Conservation (phyloP, 2,888 invertebrate species). For the Pammene fasciana region DNA sequence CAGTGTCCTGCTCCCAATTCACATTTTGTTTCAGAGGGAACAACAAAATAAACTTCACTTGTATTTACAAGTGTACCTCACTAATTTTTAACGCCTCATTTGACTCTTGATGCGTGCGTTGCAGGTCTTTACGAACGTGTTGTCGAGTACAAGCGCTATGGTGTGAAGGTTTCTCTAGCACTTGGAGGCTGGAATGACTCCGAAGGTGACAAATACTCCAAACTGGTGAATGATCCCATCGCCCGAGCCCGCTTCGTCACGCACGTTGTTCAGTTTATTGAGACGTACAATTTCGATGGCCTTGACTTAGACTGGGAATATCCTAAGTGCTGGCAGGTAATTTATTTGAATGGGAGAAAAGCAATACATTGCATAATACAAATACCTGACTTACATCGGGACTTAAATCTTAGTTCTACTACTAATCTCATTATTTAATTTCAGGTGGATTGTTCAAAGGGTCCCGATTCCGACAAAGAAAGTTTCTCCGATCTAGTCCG, state of each 20-base stretch:
- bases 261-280: slow-evolving; percentile 89
- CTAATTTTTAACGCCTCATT: no score
- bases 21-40: no score
- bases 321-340: slow-evolving; percentile 93
- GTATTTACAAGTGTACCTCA: no score
- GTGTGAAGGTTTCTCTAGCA: slow-evolving; percentile 93
- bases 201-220: slow-evolving; percentile 94
- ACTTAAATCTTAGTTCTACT: no score
- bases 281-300: slow-evolving; percentile 94
- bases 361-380: background rate
- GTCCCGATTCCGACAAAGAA: slow-evolving; percentile 91
- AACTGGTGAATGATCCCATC: slow-evolving; percentile 89
- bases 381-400: no score
- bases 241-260: slow-evolving; percentile 89
- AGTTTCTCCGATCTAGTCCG: slow-evolving; percentile 89
- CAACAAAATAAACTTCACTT: no score
- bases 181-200: slow-evolving; percentile 99
- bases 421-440: slow-evolving; percentile 44
- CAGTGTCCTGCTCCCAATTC: no score
- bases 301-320: slow-evolving; percentile 98
- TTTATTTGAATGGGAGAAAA: slow-evolving; percentile 25
- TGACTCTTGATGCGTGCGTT: slow-evolving; percentile 36
- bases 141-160: slow-evolving; percentile 88
- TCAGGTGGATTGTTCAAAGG: slow-evolving; percentile 92
- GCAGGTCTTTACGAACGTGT: slow-evolving; percentile 93